These are phyloP conservation scores for Drosophila lutescens DNA, from an alignment of 2,888 invertebrate genomes.

Conservation along the genomic window DNA sequence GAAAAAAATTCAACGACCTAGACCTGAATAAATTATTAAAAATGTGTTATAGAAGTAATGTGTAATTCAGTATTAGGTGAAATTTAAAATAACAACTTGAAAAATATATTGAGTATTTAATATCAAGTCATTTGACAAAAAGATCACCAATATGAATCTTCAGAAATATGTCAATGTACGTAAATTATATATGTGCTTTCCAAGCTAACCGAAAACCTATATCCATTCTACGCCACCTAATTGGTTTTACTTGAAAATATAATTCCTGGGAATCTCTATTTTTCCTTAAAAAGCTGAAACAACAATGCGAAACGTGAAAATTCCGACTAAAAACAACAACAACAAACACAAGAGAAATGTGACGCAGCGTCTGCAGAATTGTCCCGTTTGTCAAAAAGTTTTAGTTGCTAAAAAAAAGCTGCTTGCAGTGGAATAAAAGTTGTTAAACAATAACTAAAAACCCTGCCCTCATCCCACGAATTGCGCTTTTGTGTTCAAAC, in stretches of 20 bases:
- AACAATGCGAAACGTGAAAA: neutral
- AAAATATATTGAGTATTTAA: too few relatives aligned
- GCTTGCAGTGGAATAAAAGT: slow-evolving; percentile 2
- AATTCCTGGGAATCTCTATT: neutral
- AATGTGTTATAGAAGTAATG: too few relatives aligned
- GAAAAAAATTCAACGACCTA: too few relatives aligned
- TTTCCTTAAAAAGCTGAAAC: neutral
- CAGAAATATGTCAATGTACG: neutral
- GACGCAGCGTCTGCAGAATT: neutral
- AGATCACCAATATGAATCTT: too few relatives aligned
- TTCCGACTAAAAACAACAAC: neutral
- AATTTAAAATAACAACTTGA: too few relatives aligned
- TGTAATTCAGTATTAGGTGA: too few relatives aligned
- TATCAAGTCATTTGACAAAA: too few relatives aligned
- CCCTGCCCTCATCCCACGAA: neutral
- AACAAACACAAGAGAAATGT: neutral
- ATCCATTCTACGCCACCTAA: neutral
- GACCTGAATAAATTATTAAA: too few relatives aligned
- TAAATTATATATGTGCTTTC: neutral
- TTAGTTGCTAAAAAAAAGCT: neutral
- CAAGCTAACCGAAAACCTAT: neutral
- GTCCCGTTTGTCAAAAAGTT: neutral
- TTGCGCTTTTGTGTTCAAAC: slow-evolving; percentile 4
- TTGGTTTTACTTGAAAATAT: neutral
- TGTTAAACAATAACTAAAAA: slow-evolving; percentile 19